Evolutionary conservation across 2,888 invertebrate species (phyloP), one percentile per base, ranked within the genome.

Genomic region (Eustalomyia histrio): DNA sequence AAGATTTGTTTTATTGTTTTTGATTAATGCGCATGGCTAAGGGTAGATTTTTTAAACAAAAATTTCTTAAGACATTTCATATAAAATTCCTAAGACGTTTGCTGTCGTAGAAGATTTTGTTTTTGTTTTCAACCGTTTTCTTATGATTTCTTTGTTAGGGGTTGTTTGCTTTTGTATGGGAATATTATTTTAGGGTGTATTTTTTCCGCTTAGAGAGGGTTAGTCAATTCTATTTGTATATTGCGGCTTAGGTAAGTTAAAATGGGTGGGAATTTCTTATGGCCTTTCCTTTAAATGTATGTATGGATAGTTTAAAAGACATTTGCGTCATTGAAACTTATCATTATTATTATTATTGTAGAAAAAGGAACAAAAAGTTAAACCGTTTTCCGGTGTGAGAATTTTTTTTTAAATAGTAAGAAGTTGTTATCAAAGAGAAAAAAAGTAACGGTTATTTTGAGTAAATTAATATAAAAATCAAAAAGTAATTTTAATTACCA

Each of bases 211-310:
- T 29, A 29, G 24, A 24, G 24, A 24, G 29, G 29, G 29, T 29
- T 29, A 29, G 29, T 29, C 29, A 29, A 29, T 29, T 29, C 7
- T 29, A 29, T 29, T 29, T 71, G 58, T 84, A 86, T 86, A 29
- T 86, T 78, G 81, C 55, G 81, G 81, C 81, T 65, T 74, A 24
- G 81, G 76, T 73, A 86, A 85, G 88, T 88, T 87, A 88, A 88
- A 88, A 88, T 88, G 89, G 88, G 88, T 89, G 88, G 88, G 88
- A 88, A 89, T 88, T 87, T 87, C 21, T 39, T 63, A 12, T 67
- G 64, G 76, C 52, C 87, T 85, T 84, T 75, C 78, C 71, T 79
- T 73, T 67, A n/a, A n/a, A n/a, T n/a, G n/a, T 78, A 29, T 29
- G 29, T 29, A 29, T 69, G 57, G 17, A 55, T 78, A 55, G 55